Conservation (phyloP, 2,797 vertebrate species). For the Enteromius mattozi region DNA sequence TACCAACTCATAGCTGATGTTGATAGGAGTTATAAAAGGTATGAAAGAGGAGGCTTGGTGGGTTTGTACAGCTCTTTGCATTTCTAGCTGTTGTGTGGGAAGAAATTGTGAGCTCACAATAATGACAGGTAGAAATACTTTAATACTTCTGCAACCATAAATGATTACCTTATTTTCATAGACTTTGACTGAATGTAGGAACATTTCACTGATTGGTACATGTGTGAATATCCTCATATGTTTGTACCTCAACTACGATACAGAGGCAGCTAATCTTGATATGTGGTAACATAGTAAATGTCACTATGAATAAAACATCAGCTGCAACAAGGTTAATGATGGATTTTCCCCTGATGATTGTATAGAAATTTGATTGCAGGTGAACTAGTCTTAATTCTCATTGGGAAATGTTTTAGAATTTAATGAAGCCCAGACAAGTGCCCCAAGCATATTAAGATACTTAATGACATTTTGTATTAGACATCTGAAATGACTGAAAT, state of each 20-base stretch:
- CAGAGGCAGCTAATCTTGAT: neutral
- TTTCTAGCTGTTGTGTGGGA: neutral
- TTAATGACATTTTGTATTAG: conserved; percentile 1
- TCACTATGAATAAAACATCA: conserved; percentile 27
- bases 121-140: neutral
- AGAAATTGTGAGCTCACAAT: neutral
- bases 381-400: neutral
- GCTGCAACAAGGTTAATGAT: neutral
- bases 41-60: neutral
- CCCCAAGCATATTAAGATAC: neutral
- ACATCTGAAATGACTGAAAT: neutral
- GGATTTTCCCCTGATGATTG: neutral
- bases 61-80: neutral
- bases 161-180: neutral
- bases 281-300: conserved; percentile 1
- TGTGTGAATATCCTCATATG: conserved; percentile 17
- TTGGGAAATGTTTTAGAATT: conserved; percentile 1
- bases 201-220: neutral
- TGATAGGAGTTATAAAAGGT: neutral
- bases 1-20: neutral
- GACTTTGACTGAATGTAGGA: neutral
- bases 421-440: neutral
- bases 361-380: neutral
- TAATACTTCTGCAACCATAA: neutral
- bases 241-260: conserved; percentile 14